Conservation (phyloP, 2,888 invertebrate species). For the Phalera bucephala region DNA sequence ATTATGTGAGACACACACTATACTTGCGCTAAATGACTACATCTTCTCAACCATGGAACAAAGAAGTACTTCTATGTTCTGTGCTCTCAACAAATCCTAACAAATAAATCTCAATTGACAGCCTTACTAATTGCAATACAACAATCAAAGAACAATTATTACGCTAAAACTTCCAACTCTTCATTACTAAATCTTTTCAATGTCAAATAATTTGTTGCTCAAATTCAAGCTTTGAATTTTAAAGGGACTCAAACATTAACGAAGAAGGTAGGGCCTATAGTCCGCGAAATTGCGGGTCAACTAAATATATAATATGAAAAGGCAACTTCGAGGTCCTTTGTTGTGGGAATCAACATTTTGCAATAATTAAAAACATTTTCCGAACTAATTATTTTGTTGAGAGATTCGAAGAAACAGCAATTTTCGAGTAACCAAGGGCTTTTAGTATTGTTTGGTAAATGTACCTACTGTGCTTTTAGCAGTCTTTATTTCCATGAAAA, state of each 20-base stretch:
- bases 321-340: slow-evolving; percentile 2
- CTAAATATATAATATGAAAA: slow-evolving; percentile 19
- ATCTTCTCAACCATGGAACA: no score
- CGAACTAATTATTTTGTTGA: no score
- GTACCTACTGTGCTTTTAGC: no score
- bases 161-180: not conserved
- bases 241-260: slow-evolving; percentile 3
- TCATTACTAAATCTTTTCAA: not conserved
- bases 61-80: no score
- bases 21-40: no score
- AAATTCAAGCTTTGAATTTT: slow-evolving; percentile 2
- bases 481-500: no score
- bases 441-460: no score
- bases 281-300: slow-evolving; percentile 7
- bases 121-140: not conserved
- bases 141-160: not conserved
- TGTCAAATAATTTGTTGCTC: not conserved
- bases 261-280: slow-evolving; percentile 3
- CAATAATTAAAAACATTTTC: slow-evolving; percentile 13
- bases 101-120: no score
- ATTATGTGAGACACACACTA: no score
- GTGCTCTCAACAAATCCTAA: no score
- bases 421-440: no score
- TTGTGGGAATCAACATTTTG: slow-evolving; percentile 2
- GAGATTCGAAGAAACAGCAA: no score